These are phyloP conservation scores for Helarctos malayanus DNA, from an alignment of 2,797 vertebrate genomes.

Conservation along the genomic window DNA sequence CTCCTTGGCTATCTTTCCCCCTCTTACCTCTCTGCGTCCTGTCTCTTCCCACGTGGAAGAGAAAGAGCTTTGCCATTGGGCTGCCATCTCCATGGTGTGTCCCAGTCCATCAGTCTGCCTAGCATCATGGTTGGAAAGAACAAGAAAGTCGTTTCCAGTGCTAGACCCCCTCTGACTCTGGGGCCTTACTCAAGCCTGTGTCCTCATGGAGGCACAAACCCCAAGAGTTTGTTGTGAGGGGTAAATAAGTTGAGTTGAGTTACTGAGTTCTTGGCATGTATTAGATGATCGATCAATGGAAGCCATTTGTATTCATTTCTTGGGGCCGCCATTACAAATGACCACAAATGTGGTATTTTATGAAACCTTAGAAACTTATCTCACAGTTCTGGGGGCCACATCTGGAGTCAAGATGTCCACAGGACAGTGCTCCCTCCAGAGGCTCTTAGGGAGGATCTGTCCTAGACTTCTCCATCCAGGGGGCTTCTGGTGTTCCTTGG, in stretches of 20 bases:
- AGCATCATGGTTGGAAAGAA: background rate
- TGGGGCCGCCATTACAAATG: background rate
- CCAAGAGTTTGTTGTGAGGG: background rate
- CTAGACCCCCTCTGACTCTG: background rate
- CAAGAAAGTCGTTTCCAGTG: background rate
- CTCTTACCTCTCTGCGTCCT: background rate
- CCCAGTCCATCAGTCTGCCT: too few species aligned
- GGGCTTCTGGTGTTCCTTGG: background rate
- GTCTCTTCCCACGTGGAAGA: background rate
- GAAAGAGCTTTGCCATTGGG: background rate
- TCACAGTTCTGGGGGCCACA: background rate
- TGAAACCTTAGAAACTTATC: background rate
- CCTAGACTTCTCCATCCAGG: background rate
- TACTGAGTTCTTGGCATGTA: background rate
- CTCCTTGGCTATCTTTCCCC: too few species aligned
- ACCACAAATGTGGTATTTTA: background rate
- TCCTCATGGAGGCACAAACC: background rate
- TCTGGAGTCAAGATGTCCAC: background rate
- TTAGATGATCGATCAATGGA: background rate
- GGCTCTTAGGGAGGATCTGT: background rate
- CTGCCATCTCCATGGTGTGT: background rate
- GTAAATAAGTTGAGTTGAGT: background rate
- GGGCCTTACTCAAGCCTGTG: background rate
- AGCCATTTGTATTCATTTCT: background rate
- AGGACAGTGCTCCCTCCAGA: background rate